Base-by-base conservation (phyloP, 2,888 invertebrate genomes). In the Caenorhabditis doughertyi region DNA sequence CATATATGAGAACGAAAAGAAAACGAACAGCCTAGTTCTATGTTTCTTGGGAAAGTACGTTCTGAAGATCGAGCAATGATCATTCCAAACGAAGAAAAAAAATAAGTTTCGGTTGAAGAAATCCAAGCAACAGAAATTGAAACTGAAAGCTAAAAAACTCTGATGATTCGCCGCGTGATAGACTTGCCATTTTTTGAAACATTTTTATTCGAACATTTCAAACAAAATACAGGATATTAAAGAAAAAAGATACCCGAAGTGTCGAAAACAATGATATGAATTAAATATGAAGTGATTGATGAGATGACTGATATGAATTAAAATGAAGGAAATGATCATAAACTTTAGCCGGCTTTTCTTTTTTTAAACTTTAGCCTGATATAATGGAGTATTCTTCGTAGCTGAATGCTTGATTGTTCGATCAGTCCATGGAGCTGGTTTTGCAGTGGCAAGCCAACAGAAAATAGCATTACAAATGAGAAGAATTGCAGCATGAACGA, bases 341-440 rank as follows among this genome's bases (percentile, higher is more conserved):
- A n/a, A n/a, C n/a, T n/a, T n/a, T n/a, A n/a, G n/a, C n/a, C n/a
- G n/a, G n/a, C n/a, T n/a, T n/a, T n/a, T n/a, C n/a, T n/a, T n/a
- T n/a, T n/a, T 3, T 56, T 49, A 74, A 21, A 58, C 47, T 65
- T 74, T 74, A 0, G 49, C 27, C 35, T 58, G 74, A 44, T 81
- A 83, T 8, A 80, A 23, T 2, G 83, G 83, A 18, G 80, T 83
- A 29, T 79, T 79, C 44, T 79, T 79, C 3, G 60, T 35, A 1
- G 72, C 60, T 2, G 76, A 68, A 13, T 42, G 49, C n/a, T 60
- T 71, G 58, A 83, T 80, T 1, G 74, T 58, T 53, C 76, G 70
- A 49, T 86, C 82, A 1, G 90, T 91, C 90, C 90, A 90, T 25
- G 88, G 83, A 27, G 90, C 90, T 16, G 91, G 88, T 67, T 87